phyloP scores from a whole-genome alignment of 1,140 invertebrate species.

The Anthonomus grandis region DNA sequence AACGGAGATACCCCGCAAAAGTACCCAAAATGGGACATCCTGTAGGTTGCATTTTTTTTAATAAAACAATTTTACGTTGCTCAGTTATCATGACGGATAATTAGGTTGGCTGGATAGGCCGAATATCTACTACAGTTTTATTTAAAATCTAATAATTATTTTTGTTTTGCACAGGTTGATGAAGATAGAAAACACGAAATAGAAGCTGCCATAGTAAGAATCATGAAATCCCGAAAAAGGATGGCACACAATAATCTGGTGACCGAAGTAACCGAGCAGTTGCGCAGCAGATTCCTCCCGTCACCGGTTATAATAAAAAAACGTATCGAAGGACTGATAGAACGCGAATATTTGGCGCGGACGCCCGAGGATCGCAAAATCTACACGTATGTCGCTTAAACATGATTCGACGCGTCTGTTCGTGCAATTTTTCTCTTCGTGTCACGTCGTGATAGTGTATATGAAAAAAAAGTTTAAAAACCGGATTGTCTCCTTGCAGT shows the following conservation, averaged over 20 bases:
- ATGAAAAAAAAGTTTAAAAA: constrained; percentile 6
- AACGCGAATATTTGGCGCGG: constrained; percentile 96
- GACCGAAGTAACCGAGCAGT: constrained; percentile 95
- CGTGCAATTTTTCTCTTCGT: constrained; percentile 14
- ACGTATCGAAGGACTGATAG: constrained; percentile 97
- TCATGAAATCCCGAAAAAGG: constrained; percentile 98
- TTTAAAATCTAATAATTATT: no score
- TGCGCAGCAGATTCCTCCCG: constrained; percentile 94
- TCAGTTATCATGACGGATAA: no score
- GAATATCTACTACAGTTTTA: no score
- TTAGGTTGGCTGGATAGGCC: no score
- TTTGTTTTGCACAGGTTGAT: no score
- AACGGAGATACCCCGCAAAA: no score
- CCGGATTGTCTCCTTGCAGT: no score
- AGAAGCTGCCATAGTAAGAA: constrained; percentile 98
- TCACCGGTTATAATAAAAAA: constrained; percentile 98
- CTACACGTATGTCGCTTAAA: constrained; percentile 85
- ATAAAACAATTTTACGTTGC: no score
- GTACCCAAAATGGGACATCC: no score
- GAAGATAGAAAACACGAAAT: constrained; percentile 99
- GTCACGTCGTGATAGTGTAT: constrained; percentile 1
- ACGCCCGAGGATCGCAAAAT: constrained; percentile 94
- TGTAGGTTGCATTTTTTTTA: no score
- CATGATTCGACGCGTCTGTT: constrained; percentile 1
- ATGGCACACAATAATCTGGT: constrained; percentile 94